phyloP scores from a whole-genome alignment of 2,888 invertebrate species.

The Corythucha ciliata region DNA sequence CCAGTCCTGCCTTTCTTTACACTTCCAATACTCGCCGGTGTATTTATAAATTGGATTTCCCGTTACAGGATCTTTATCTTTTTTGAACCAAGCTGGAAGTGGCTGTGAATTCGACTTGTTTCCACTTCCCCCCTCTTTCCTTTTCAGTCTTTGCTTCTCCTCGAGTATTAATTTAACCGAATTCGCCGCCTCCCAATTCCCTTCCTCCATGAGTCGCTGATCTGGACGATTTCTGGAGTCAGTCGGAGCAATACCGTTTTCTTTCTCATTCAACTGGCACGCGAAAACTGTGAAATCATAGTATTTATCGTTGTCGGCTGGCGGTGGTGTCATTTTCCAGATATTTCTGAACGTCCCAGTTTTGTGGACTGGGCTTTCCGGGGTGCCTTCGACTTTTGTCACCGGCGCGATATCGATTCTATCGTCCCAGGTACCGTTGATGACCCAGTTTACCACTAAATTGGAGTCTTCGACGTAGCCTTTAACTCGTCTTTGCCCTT shows the following conservation, averaged over 20 bases:
- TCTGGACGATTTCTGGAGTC: conserved; percentile 89
- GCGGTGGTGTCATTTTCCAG: conserved; percentile 16
- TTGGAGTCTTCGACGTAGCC: conserved; percentile 64
- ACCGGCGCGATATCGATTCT: conserved; percentile 1
- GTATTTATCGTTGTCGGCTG: conserved; percentile 52
- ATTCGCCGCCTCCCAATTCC: conserved; percentile 85
- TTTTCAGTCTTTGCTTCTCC: conserved; percentile 82
- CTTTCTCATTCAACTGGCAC: conserved; percentile 91
- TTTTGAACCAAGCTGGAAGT: conserved; percentile 82
- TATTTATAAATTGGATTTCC: conserved; percentile 65
- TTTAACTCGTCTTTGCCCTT: conserved; percentile 70
- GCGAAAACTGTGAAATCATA: conserved; percentile 94
- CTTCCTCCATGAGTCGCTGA: conserved; percentile 95
- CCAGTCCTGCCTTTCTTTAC: conserved; percentile 85
- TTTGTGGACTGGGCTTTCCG: neutral
- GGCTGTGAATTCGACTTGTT: conserved; percentile 60
- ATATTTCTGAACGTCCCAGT: neutral
- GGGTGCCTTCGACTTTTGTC: neutral
- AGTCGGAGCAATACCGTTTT: conserved; percentile 86
- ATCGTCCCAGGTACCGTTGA: conserved; percentile 18
- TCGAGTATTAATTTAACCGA: conserved; percentile 74
- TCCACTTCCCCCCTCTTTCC: conserved; percentile 57
- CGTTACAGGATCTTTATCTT: conserved; percentile 57
- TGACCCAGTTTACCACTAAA: neutral
- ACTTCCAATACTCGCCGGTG: conserved; percentile 85